These are phyloP conservation scores for Ceratitis capitata DNA, from an alignment of 1,140 invertebrate species.

Conservation along the genomic window DNA sequence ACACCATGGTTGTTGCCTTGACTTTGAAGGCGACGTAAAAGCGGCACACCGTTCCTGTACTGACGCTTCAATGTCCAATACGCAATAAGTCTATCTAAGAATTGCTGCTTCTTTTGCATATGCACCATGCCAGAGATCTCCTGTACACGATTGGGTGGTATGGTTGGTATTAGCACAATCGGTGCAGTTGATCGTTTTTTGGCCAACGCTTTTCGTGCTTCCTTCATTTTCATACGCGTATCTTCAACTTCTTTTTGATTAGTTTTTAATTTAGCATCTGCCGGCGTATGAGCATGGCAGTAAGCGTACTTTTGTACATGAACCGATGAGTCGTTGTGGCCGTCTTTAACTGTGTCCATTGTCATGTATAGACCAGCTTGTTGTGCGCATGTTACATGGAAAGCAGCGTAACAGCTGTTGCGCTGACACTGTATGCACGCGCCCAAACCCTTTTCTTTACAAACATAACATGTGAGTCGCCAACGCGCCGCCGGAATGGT, in stretches of 20 bases:
- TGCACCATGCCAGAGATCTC: constrained; percentile 81
- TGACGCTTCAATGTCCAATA: constrained; percentile 98
- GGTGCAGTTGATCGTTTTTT: constrained; percentile 90
- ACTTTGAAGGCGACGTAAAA: constrained; percentile 86
- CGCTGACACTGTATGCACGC: constrained; percentile 99
- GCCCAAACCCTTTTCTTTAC: constrained; percentile 91
- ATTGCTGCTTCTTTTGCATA: constrained; percentile 81
- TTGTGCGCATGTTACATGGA: constrained; percentile 98
- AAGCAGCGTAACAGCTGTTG: constrained; percentile 95
- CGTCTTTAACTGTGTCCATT: constrained; percentile 85
- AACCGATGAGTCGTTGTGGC: constrained; percentile 74
- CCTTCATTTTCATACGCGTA: constrained; percentile 73
- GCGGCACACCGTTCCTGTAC: constrained; percentile 93
- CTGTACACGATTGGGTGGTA: constrained; percentile 87
- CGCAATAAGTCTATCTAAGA: constrained; percentile 88
- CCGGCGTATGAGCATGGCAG: constrained; percentile 92
- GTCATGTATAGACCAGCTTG: constrained; percentile 95
- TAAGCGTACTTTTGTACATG: constrained; percentile 95
- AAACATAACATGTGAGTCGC: constrained; percentile 96
- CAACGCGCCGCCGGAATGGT: constrained; percentile 94
- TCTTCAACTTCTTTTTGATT: constrained; percentile 61
- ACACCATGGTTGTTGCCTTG: constrained; percentile 69
- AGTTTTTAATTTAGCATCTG: constrained; percentile 70
- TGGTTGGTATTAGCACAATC: constrained; percentile 92
- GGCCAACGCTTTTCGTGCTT: constrained; percentile 76